Evolutionary conservation across 2,888 invertebrate species (phyloP), one percentile per base, ranked within the genome.

Genomic region (Epiblema foenella): DNA sequence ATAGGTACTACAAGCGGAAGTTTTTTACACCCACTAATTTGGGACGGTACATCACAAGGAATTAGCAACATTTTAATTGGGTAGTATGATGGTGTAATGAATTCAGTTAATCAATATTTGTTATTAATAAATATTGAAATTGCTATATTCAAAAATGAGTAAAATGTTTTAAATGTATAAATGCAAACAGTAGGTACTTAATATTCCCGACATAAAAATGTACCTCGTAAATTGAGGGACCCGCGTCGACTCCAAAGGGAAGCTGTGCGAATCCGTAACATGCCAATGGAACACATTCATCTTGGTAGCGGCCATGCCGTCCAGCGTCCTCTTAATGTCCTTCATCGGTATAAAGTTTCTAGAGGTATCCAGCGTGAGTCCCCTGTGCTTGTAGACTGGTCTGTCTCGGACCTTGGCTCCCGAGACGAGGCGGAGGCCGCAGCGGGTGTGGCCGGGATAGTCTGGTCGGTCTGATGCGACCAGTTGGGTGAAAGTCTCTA

Each of bases 281-380:
- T 98, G 97, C 98, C 98, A 99, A 84, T 99, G 99, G 57, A 99
- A 95, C 0, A 98, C 97, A 84, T 99, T 99, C 93, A 99, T 89
- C 88, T 99, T 99, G 62, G 96, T 96, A 18, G 97, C 95, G 1
- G 97, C 96, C 97, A 99, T 97, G 1, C 95, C 98, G 78, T 98
- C 97, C 75, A 98, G 91, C 59, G 96, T 96, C 75, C 94, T 95
- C 78, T 95, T 94, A 20, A 98, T 95, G 58, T 94, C 94, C 15
- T 85, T 86, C 75, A 98, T 86, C 0, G 97, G 95, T 29, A 99
- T 93, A 83, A 95, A 99, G 88, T 99, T 98, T 73, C 99, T 95
- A 0, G 98, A 96, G 0, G 98, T 96, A 84, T 99, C 99, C 56
- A 99, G 85, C 68, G 98, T 94, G 4, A 99, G 84, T 0, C 99